Conservation (phyloP, 2,797 vertebrate species). For the Microctenopoma steveboyesi region DNA sequence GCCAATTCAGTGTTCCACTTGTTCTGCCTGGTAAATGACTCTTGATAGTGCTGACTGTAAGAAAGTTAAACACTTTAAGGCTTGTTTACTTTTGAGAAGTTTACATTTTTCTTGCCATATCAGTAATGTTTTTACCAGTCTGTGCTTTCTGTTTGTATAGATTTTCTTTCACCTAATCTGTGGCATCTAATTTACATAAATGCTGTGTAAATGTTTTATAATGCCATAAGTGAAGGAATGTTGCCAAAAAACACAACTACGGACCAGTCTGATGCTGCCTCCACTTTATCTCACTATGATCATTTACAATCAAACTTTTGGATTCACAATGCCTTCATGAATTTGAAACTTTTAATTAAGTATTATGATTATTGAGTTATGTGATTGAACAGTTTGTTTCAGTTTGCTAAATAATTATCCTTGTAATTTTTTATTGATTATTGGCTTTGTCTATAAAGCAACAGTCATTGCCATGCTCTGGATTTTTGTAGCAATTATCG, state of each 20-base stretch:
- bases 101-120: not conserved
- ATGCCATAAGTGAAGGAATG: not conserved
- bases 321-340: not conserved
- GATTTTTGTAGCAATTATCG: not conserved
- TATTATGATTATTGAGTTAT: not conserved
- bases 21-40: slow-evolving; percentile 46
- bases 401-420: not conserved
- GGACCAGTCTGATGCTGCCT: not conserved
- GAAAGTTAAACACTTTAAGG: slow-evolving; percentile 10
- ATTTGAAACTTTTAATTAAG: not conserved
- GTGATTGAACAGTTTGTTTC: not conserved
- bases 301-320: not conserved
- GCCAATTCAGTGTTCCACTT: slow-evolving; percentile 10
- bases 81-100: not conserved
- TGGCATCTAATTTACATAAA: slow-evolving; percentile 22
- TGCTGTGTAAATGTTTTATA: slow-evolving; percentile 2
- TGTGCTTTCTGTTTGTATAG: not conserved
- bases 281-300: not conserved
- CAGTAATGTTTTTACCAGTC: not conserved
- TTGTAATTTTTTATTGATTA: too few species aligned
- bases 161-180: slow-evolving; percentile 26
- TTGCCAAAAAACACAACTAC: not conserved
- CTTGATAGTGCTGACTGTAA: not conserved
- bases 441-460: too few species aligned
- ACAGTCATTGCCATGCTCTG: too few species aligned